Evolutionary conservation across 2,113 vertebrate genomes (phyloP), one percentile per base, ranked within the genome.

Genomic region (Maccullochella peelii): DNA sequence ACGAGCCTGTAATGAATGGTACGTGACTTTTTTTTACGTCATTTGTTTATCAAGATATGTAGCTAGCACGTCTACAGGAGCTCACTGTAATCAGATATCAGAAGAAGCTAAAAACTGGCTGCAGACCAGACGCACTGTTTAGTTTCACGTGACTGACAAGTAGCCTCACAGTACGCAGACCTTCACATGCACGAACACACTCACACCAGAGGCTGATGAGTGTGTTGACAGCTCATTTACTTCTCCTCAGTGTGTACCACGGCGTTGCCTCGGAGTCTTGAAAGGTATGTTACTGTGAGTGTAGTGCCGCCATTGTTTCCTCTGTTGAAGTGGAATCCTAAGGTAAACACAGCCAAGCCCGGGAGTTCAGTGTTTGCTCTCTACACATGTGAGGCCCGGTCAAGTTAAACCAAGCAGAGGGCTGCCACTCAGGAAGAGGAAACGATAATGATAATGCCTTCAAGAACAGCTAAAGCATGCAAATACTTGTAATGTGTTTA

Each of bases 351-450:
- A 4, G 71, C 23, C 72, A 0, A 50, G 50, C 40, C 73, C 55
- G 66, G 1, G 42, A 57, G 27, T 18, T 70, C 77, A 61, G 21
- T 84, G 80, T 86, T 86, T 88, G 86, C 50, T 71, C 55, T 82
- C 20, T 0, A 1, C 72, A 47, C 73, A 59, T 15, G 25, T 62
- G 74, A 85, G 67, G 57, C 82, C 77, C 50, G 8, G 77, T 78
- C 73, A 68, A 75, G 88, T 81, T 62, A 75, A 90, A 92, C 85
- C 89, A 69, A 57, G 69, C 52, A 10, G 87, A 76, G 69, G n/a
- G 78, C 44, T 21, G 62, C 33, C 62, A 52, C 33, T 76, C 77
- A 77, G 73, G 80, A 80, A 88, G 80, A 80, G 84, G 82, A 90
- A 88, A 40, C 2, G 0, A 2, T 23, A 18, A 38, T 8, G 83